A percentile compares a stretch with the other conserved stretches of the same genome.
Conservation (phyloP, 1,140 invertebrate genomes). For the Cryptotermes secundus region DNA sequence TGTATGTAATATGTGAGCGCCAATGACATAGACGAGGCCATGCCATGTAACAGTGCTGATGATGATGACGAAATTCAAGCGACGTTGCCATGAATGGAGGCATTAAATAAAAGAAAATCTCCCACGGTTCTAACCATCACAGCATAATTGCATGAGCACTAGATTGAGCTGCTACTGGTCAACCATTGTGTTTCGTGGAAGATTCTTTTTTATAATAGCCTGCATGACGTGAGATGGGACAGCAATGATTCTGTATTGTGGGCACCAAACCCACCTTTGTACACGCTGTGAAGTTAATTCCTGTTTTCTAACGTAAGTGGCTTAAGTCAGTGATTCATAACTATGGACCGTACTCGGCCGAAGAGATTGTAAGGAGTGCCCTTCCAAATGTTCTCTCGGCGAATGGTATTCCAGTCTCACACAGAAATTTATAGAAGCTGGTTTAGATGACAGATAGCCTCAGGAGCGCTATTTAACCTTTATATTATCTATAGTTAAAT, state of each 20-base stretch:
- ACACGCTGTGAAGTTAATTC: background rate
- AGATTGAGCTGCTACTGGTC: background rate
- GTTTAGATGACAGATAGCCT: too few relatives aligned
- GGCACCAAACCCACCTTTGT: background rate
- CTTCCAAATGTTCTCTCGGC: too few relatives aligned
- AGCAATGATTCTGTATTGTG: background rate
- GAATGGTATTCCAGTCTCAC: too few relatives aligned
- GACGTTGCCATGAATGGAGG: conserved; percentile 8
- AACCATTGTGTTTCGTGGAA: conserved; percentile 16
- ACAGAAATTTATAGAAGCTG: too few relatives aligned
- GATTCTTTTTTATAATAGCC: background rate
- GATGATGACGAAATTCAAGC: background rate
- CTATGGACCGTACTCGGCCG: background rate
- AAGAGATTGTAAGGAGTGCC: too few relatives aligned
- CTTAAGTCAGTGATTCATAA: conserved; percentile 13
- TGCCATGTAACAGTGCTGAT: background rate
- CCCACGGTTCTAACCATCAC: background rate
- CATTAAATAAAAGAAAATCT: background rate
- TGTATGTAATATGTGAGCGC: background rate
- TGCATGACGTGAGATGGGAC: background rate
- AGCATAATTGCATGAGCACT: background rate
- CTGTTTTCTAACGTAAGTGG: background rate
- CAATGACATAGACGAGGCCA: background rate
- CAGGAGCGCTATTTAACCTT: too few relatives aligned
- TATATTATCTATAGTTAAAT: too few relatives aligned